phyloP scores from a whole-genome alignment of 2,888 invertebrate genomes.

The Camptogramma bilineatum region DNA sequence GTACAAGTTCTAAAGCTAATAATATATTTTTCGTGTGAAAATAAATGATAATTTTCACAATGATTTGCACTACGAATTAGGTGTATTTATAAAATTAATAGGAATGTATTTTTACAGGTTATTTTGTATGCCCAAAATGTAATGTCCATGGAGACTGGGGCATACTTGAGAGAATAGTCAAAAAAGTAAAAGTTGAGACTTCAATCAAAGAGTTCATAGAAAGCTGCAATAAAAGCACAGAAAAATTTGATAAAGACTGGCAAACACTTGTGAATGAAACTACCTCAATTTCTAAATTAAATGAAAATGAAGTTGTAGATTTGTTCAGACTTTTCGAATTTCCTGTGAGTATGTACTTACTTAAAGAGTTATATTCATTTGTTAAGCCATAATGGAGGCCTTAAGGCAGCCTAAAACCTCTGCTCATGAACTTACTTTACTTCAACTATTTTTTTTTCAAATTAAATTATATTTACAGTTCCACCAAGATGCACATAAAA shows the following conservation, averaged over 20 bases:
- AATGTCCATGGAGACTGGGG: constrained; percentile 88
- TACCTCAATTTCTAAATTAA: constrained; percentile 71
- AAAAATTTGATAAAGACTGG: constrained; percentile 79
- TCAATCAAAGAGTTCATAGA: constrained; percentile 68
- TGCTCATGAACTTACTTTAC: no score
- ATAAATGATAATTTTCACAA: no score
- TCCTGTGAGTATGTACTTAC: constrained; percentile 74
- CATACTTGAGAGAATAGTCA: constrained; percentile 83
- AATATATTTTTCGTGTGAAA: no score
- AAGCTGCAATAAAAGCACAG: constrained; percentile 60
- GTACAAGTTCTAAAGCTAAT: no score
- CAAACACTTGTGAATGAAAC: constrained; percentile 71
- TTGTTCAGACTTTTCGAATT: constrained; percentile 84
- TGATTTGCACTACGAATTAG: no score
- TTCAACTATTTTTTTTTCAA: neutral
- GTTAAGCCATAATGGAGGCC: no score
- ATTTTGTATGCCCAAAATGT: constrained; percentile 89
- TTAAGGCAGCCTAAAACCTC: no score
- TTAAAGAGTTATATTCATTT: no score
- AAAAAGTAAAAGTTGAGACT: constrained; percentile 68
- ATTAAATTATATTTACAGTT: constrained; percentile 65
- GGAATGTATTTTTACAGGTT: constrained; percentile 87
- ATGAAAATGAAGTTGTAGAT: constrained; percentile 70
- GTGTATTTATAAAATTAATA: no score
- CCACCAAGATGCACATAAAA: constrained; percentile 73